A percentile compares a stretch with the other conserved stretches of the same genome.
phyloP scores from a whole-genome alignment of 2,888 invertebrate species.

The Idaea biselata region DNA sequence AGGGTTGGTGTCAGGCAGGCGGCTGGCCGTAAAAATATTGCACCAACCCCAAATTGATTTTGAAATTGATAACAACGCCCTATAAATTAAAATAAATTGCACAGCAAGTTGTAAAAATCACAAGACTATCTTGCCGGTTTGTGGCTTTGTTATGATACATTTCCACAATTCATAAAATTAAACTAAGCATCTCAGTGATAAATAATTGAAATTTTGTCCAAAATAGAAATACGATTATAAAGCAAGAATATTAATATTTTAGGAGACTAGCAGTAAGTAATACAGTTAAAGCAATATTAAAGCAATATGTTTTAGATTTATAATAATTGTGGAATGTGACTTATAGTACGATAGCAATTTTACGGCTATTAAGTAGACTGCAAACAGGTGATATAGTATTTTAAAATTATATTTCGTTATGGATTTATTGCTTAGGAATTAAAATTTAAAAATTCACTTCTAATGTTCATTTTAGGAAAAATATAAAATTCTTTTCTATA shows the following conservation, averaged over 20 bases:
- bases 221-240: conserved; percentile 50
- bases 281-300: conserved; percentile 34
- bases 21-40: too few species aligned
- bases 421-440: conserved; percentile 43
- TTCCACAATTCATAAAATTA: background rate
- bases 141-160: background rate
- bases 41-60: too few species aligned
- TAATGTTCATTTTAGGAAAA: background rate
- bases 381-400: conserved; percentile 58
- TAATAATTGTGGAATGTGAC: conserved; percentile 45
- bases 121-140: background rate
- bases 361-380: conserved; percentile 64
- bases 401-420: conserved; percentile 40
- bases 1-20: too few species aligned
- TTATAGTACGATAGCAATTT: conserved; percentile 36
- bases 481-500: background rate
- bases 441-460: conserved; percentile 18
- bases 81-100: too few species aligned
- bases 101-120: background rate
- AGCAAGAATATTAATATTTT: conserved; percentile 24
- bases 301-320: conserved; percentile 56
- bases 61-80: too few species aligned
- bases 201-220: conserved; percentile 54
- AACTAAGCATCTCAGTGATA: conserved; percentile 45
- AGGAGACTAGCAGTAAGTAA: conserved; percentile 39